phyloP scores from a whole-genome alignment of 2,113 vertebrate species.

The Pyrgilauda ruficollis region DNA sequence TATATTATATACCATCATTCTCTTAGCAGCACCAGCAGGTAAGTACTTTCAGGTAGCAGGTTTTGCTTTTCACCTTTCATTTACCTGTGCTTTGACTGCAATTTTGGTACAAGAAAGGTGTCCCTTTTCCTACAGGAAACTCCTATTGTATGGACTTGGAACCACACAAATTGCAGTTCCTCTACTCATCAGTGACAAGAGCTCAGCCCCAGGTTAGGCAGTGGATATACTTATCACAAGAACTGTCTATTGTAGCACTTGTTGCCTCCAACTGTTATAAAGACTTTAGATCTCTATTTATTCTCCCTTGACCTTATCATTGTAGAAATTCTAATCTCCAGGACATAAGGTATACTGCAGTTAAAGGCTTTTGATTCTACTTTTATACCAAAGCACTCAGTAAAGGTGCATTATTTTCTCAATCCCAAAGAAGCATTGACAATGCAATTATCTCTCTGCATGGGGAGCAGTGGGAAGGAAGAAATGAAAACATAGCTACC shows the following conservation, averaged over 20 bases:
- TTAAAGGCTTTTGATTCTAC: neutral
- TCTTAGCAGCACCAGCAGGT: neutral
- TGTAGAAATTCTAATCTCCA: neutral
- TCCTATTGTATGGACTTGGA: neutral
- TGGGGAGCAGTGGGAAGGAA: neutral
- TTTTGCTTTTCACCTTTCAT: neutral
- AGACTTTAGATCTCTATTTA: neutral
- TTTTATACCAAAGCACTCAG: neutral
- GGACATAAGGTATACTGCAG: neutral
- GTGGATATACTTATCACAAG: neutral
- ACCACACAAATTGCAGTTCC: neutral
- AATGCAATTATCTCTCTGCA: neutral
- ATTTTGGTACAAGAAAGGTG: neutral
- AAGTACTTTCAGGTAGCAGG: neutral
- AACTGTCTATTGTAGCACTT: neutral
- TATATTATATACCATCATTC: neutral
- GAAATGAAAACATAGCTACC: neutral
- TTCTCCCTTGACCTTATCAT: neutral
- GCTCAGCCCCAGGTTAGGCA: neutral
- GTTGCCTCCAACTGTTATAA: neutral
- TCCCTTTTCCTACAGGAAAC: neutral
- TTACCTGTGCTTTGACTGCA: neutral
- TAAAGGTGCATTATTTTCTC: neutral
- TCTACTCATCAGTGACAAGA: neutral
- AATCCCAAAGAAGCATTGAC: neutral